phyloP scores from a whole-genome alignment of 1,140 invertebrate species.

The Drosophila carrolli region DNA sequence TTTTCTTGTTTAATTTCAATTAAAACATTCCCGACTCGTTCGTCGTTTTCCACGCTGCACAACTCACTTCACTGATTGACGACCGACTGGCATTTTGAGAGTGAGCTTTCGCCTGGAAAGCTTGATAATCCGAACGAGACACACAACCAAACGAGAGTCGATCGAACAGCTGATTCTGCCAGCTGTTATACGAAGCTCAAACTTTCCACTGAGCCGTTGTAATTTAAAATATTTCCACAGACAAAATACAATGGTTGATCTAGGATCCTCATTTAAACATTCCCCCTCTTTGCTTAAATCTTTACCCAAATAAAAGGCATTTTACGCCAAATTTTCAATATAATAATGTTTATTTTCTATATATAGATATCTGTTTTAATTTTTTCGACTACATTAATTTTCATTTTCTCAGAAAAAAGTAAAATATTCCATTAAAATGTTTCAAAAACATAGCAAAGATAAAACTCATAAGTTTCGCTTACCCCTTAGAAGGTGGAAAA shows the following conservation, averaged over 20 bases:
- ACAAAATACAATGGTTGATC: too few species aligned
- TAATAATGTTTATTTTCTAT: constrained; percentile 41
- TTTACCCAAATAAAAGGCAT: neutral
- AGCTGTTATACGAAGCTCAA: constrained; percentile 17
- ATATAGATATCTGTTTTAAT: constrained; percentile 35
- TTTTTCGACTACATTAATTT: constrained; percentile 60
- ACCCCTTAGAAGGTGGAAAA: constrained; percentile 27
- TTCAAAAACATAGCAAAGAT: constrained; percentile 57
- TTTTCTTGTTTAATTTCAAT: constrained; percentile 4
- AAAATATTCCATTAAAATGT: constrained; percentile 55
- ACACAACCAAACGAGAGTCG: too few species aligned
- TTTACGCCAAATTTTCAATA: constrained; percentile 48
- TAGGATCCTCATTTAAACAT: too few species aligned
- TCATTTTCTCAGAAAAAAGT: constrained; percentile 80
- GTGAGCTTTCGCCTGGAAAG: constrained; percentile 31
- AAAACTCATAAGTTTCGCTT: constrained; percentile 28
- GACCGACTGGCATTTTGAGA: constrained; percentile 5
- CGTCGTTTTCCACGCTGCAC: neutral
- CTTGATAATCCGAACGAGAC: neutral
- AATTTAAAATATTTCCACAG: neutral
- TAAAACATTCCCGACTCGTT: neutral
- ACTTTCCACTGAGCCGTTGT: constrained; percentile 7
- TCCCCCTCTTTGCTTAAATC: too few species aligned
- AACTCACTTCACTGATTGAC: neutral
- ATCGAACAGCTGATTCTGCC: constrained; percentile 24